Conservation (phyloP, 2,888 invertebrate species). For the Perizoma affinitatum region DNA sequence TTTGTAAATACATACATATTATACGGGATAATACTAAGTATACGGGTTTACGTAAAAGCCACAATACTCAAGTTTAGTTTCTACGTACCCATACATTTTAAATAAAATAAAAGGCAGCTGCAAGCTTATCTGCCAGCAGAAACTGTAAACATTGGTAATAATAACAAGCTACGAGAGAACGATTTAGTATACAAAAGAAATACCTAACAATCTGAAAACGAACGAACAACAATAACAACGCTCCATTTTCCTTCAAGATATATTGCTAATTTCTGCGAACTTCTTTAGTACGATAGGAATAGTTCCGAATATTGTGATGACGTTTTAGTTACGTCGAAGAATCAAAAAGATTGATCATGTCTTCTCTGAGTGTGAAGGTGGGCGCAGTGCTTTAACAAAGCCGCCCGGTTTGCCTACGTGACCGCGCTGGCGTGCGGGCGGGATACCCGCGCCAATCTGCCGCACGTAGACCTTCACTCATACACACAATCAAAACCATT, state of each 20-base stretch:
- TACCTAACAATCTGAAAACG: neutral
- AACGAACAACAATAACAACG: slow-evolving; percentile 10
- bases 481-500: slow-evolving; percentile 39
- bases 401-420: slow-evolving; percentile 64
- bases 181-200: slow-evolving; percentile 1
- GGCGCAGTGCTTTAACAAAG: slow-evolving; percentile 8
- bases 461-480: slow-evolving; percentile 57
- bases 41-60: no score
- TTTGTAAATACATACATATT: no score
- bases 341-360: slow-evolving; percentile 18
- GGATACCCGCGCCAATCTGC: slow-evolving; percentile 39
- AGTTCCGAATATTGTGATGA: slow-evolving; percentile 31
- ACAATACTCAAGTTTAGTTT: no score
- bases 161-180: neutral
- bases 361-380: slow-evolving; percentile 5
- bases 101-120: slow-evolving; percentile 1
- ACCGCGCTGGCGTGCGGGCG: slow-evolving; percentile 54
- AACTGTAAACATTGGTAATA: neutral
- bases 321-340: slow-evolving; percentile 28
- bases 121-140: neutral
- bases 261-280: slow-evolving; percentile 27
- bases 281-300: slow-evolving; percentile 12
- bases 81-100: neutral
- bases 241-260: slow-evolving; percentile 20
- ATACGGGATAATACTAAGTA: no score